Percentiles rank a stretch among this genome's conserved stretches.
Evolutionary conservation across 2,888 invertebrate species (phyloP).

Genomic region (Oeneis ivallda): DNA sequence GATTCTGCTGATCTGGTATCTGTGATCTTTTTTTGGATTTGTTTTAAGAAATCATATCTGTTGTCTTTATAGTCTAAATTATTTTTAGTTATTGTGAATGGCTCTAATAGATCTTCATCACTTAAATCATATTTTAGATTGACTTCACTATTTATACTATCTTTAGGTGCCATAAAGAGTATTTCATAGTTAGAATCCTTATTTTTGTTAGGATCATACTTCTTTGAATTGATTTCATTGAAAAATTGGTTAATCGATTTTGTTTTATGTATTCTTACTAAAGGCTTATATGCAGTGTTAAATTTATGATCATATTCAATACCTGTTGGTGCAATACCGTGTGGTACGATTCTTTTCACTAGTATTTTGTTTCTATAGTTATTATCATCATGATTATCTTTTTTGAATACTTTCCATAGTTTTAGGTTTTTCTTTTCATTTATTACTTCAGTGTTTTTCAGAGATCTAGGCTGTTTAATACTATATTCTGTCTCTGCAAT

Average conservation of each 20-base stretch:
- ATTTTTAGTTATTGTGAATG: neutral
- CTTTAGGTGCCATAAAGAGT: neutral
- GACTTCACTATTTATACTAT: neutral
- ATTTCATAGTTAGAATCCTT: neutral
- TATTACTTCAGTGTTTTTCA: neutral
- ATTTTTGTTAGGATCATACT: neutral
- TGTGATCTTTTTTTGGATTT: neutral
- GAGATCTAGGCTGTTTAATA: neutral
- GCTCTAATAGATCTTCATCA: neutral
- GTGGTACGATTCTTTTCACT: slow-evolving; percentile 38
- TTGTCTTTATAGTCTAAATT: neutral
- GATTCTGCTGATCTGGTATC: neutral
- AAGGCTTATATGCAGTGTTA: slow-evolving; percentile 36
- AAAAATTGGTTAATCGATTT: slow-evolving; percentile 22
- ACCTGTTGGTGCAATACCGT: slow-evolving; percentile 26
- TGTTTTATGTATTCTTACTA: slow-evolving; percentile 36
- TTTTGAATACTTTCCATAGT: neutral
- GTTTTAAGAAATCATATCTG: neutral
- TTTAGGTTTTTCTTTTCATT: neutral
- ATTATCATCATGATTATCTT: slow-evolving; percentile 8
- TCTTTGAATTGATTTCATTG: slow-evolving; percentile 2
- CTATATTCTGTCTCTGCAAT: neutral
- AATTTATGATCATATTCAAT: slow-evolving; percentile 36
- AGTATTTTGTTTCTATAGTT: slow-evolving; percentile 28
- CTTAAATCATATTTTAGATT: neutral